Conservation (phyloP, 2,113 vertebrate genomes). For the Bubo bubo region DNA sequence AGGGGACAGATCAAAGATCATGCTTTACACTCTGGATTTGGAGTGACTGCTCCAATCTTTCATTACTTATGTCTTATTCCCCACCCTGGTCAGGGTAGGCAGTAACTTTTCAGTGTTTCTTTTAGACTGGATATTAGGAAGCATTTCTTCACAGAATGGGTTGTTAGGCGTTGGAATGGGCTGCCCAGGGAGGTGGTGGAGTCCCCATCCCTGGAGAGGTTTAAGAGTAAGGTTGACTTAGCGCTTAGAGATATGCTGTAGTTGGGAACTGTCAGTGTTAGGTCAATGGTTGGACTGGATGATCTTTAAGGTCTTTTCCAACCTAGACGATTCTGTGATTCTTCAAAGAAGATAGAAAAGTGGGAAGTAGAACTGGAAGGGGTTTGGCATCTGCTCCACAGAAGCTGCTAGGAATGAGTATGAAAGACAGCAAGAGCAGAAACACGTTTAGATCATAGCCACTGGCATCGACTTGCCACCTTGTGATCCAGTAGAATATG, state of each 20-base stretch:
- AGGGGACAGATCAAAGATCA: neutral
- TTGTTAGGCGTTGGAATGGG: too few relatives aligned
- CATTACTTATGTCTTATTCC: neutral
- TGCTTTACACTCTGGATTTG: neutral
- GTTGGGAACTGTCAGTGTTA: too few relatives aligned
- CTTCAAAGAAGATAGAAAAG: neutral
- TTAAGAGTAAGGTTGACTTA: too few relatives aligned
- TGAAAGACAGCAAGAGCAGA: neutral
- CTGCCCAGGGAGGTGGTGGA: too few relatives aligned
- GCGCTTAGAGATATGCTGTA: too few relatives aligned
- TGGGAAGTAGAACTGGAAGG: neutral
- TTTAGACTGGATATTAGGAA: too few relatives aligned
- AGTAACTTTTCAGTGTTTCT: neutral
- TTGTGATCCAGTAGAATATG: rapidly evolving
- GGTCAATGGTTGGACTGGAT: too few relatives aligned
- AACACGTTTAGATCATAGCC: neutral
- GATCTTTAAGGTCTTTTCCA: too few relatives aligned
- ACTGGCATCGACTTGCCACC: neutral
- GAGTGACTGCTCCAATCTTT: neutral
- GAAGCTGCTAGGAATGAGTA: neutral
- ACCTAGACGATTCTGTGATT: too few relatives aligned
- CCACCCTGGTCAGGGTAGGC: neutral
- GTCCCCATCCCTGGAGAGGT: too few relatives aligned
- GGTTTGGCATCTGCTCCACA: neutral
- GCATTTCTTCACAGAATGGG: too few relatives aligned